Evolutionary conservation across 2,888 invertebrate species (phyloP).

Genomic region (Chrysotoxum bicinctum): DNA sequence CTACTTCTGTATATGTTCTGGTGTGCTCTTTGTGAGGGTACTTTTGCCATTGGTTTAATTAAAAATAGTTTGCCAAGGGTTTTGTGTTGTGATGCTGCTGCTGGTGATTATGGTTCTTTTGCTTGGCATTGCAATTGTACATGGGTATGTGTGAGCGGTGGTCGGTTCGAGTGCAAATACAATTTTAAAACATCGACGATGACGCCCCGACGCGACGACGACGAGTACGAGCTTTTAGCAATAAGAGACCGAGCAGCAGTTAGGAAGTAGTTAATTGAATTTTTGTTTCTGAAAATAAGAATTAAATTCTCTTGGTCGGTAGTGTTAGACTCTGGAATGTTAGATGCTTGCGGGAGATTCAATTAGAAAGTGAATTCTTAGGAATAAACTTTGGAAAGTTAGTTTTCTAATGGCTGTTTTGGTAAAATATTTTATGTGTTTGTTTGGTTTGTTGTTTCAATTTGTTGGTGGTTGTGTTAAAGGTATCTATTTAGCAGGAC

Average conservation of each 20-base stretch:
- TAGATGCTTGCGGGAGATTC: slow-evolving; percentile 7
- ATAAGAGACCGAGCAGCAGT: not conserved
- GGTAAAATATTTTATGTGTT: not conserved
- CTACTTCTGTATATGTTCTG: slow-evolving; percentile 25
- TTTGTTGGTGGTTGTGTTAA: not conserved
- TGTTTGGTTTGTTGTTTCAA: not conserved
- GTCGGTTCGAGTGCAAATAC: slow-evolving; percentile 57
- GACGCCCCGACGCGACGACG: not conserved
- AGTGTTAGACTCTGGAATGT: slow-evolving; percentile 42
- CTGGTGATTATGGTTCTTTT: slow-evolving; percentile 14
- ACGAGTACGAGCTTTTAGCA: not conserved
- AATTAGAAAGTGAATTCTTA: slow-evolving; percentile 32
- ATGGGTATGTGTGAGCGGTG: slow-evolving; percentile 31
- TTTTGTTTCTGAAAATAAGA: slow-evolving; percentile 50
- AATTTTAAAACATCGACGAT: slow-evolving; percentile 41
- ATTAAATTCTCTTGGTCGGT: slow-evolving; percentile 43
- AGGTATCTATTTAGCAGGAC: not conserved
- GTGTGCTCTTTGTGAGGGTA: slow-evolving; percentile 9
- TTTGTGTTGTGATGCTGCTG: slow-evolving; percentile 39
- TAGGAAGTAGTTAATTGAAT: slow-evolving; percentile 55
- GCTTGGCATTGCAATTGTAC: not conserved
- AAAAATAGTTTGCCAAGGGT: slow-evolving; percentile 70
- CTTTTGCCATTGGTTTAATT: slow-evolving; percentile 64
- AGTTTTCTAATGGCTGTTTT: not conserved
- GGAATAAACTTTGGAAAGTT: slow-evolving; percentile 1